Evolutionary conservation across 1,140 invertebrate species (phyloP).

Genomic region (Bombus difficillimus): DNA sequence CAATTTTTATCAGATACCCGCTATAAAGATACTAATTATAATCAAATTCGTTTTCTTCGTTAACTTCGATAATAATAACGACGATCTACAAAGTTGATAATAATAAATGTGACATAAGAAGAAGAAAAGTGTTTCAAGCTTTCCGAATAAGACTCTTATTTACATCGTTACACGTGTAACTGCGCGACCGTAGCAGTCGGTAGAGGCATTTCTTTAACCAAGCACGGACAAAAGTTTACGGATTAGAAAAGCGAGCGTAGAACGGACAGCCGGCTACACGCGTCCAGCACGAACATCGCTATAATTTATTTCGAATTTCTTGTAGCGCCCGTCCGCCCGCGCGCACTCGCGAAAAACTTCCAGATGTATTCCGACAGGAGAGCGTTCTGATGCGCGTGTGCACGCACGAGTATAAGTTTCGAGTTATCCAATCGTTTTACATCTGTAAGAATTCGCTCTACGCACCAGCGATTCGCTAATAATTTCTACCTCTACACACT

Average conservation of each 20-base stretch:
- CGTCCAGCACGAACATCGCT: not conserved
- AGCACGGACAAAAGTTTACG: not conserved
- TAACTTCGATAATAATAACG: not conserved
- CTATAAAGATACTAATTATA: not conserved
- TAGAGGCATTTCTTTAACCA: not conserved
- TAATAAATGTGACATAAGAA: not conserved
- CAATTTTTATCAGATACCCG: too few relatives aligned
- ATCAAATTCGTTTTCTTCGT: not conserved
- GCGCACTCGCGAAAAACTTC: not conserved
- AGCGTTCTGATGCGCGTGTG: not conserved
- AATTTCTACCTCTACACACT: constrained; percentile 37
- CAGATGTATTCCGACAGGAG: not conserved
- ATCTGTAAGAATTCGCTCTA: not conserved
- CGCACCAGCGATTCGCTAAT: not conserved
- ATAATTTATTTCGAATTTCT: constrained; percentile 26
- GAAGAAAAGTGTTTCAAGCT: not conserved
- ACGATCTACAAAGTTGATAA: not conserved
- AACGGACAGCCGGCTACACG: too few relatives aligned
- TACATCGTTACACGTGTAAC: not conserved
- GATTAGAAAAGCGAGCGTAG: constrained; percentile 12
- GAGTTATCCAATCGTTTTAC: constrained; percentile 30
- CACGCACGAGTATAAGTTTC: not conserved
- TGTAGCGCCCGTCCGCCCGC: not conserved
- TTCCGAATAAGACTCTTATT: not conserved
- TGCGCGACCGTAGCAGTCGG: not conserved